Percentiles rank a stretch among this genome's conserved stretches.
phyloP scores from a whole-genome alignment of 2,113 vertebrate species.

The Campylomormyrus tamandua region DNA sequence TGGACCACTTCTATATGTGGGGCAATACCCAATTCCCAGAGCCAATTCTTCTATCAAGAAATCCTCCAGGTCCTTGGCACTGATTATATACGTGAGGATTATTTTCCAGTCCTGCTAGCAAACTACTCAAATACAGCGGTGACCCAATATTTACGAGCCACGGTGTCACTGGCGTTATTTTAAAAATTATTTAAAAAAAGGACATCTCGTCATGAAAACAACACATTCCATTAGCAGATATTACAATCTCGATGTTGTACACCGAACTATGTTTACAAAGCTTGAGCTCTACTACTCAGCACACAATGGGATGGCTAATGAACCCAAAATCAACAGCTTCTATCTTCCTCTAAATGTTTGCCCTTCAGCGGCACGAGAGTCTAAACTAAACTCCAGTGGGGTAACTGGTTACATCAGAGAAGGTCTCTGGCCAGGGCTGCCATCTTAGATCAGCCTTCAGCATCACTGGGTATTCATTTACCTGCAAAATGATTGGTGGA shows the following conservation, averaged over 20 bases:
- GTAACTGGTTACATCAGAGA: neutral
- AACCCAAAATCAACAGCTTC: neutral
- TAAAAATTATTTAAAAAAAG: neutral
- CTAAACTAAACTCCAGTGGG: neutral
- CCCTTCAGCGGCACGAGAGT: neutral
- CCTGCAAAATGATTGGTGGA: neutral
- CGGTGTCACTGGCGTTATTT: neutral
- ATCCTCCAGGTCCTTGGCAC: neutral
- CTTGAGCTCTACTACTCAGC: neutral
- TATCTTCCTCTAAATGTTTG: neutral
- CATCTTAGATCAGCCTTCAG: neutral
- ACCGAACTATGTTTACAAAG: neutral
- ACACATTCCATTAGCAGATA: neutral
- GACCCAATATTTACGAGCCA: neutral
- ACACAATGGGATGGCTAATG: neutral
- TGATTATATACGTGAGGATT: constrained; percentile 2
- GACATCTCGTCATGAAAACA: neutral
- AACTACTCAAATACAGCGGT: neutral
- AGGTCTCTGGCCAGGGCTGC: neutral
- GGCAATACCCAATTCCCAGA: neutral
- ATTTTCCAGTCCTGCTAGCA: neutral
- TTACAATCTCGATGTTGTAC: neutral
- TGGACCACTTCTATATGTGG: neutral
- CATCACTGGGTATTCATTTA: neutral
- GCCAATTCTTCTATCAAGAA: neutral